Conservation (phyloP, 2,797 vertebrate species). For the Halcyon smyrnensis region DNA sequence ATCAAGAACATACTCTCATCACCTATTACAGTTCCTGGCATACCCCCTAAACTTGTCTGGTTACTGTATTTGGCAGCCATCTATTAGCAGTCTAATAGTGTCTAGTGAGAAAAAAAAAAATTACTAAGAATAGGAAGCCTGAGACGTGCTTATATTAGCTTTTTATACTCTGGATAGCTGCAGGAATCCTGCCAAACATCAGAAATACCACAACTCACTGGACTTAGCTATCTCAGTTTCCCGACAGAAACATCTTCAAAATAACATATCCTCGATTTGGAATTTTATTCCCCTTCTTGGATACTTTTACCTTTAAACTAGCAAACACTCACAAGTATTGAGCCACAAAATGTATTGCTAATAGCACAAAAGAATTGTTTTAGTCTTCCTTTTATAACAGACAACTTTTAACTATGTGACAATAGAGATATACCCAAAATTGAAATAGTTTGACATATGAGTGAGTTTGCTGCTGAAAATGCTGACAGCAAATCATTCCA, state of each 20-base stretch:
- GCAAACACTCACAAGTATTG: not conserved
- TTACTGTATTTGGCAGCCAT: not conserved
- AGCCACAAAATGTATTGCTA: not conserved
- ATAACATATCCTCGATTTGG: rapidly evolving
- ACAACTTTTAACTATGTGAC: not conserved
- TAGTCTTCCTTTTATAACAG: not conserved
- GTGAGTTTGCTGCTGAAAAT: not conserved
- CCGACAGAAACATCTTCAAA: not conserved
- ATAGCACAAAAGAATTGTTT: not conserved
- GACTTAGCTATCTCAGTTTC: not conserved
- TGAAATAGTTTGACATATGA: not conserved
- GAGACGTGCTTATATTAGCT: not conserved
- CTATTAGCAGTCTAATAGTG: not conserved
- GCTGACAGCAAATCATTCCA: not conserved
- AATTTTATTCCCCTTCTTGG: not conserved
- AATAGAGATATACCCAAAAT: not conserved
- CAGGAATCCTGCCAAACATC: not conserved
- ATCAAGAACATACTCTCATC: not conserved
- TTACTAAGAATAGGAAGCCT: not conserved
- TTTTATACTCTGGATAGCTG: not conserved
- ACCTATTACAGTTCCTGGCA: not conserved
- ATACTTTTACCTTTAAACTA: not conserved
- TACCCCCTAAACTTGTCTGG: not conserved
- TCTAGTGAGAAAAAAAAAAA: not conserved
- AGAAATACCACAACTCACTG: not conserved